Evolutionary conservation across 2,888 invertebrate genomes (phyloP).

Genomic region (Plemyria rubiginata): DNA sequence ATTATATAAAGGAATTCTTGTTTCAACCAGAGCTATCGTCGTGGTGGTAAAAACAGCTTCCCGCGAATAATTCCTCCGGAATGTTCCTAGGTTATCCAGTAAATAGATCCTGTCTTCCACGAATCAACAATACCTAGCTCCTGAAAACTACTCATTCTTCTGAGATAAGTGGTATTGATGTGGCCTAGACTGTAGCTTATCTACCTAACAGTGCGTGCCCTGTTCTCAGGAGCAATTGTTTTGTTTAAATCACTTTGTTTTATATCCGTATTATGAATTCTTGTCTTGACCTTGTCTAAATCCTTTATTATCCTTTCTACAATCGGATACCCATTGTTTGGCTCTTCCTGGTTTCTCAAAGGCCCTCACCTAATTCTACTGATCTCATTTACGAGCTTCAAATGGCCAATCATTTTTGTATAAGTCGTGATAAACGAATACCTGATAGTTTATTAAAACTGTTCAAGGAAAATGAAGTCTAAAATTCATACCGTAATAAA

Average conservation of each 20-base stretch:
- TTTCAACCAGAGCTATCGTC: too few species aligned
- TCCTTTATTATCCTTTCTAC: conserved; percentile 19
- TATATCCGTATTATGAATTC: conserved; percentile 14
- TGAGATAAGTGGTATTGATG: not conserved
- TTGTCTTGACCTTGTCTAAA: conserved; percentile 29
- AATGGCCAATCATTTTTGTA: too few species aligned
- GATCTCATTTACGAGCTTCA: too few species aligned
- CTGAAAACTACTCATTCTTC: not conserved
- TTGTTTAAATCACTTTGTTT: not conserved
- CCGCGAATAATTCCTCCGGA: too few species aligned
- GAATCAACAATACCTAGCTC: not conserved
- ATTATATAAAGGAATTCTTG: too few species aligned
- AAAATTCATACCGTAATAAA: not conserved
- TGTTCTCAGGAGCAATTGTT: conserved; percentile 2
- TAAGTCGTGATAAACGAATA: too few species aligned
- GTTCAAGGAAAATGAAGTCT: too few species aligned
- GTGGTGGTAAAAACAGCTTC: too few species aligned
- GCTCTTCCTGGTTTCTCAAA: conserved; percentile 19
- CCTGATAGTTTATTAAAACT: too few species aligned
- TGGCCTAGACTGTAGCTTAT: not conserved
- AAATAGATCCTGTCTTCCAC: not conserved
- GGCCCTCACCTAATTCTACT: too few species aligned
- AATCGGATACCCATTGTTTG: conserved; percentile 26
- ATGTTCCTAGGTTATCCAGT: too few species aligned
- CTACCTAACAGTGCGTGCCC: not conserved